Percentiles rank a stretch among this genome's conserved stretches.
These are phyloP conservation scores for Leuciscus idus DNA, from an alignment of 2,113 vertebrate genomes.

Conservation along the genomic window DNA sequence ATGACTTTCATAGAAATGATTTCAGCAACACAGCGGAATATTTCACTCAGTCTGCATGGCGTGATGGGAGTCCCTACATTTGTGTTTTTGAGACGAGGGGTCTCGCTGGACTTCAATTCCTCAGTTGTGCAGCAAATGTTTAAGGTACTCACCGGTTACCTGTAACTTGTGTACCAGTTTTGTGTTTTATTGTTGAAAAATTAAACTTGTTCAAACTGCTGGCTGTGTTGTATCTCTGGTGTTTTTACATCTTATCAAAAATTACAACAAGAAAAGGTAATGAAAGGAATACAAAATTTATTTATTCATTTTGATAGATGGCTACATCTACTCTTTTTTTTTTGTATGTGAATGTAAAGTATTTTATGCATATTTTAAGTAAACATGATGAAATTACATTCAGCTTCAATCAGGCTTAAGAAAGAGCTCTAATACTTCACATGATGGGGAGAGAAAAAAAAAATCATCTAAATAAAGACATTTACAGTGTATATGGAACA, in stretches of 20 bases:
- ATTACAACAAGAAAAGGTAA: background rate
- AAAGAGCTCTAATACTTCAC: background rate
- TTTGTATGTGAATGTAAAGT: background rate
- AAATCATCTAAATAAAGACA: background rate
- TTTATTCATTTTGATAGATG: background rate
- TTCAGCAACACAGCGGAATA: background rate
- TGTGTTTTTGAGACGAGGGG: constrained; percentile 21
- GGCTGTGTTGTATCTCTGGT: constrained; percentile 16
- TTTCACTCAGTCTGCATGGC: background rate
- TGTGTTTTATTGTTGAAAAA: constrained; percentile 64
- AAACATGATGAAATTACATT: background rate
- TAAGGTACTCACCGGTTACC: constrained; percentile 59
- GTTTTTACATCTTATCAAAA: background rate
- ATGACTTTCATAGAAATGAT: background rate
- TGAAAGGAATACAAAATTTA: background rate
- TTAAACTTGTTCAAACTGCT: constrained; percentile 67
- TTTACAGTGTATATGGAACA: background rate
- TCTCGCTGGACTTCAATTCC: constrained; percentile 43
- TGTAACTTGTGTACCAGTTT: constrained; percentile 68
- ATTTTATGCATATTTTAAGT: constrained; percentile 1
- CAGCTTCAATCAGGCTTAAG: background rate
- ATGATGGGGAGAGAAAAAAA: background rate
- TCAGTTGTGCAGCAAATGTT: constrained; percentile 58
- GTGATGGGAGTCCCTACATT: background rate
- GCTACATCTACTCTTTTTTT: background rate